These are phyloP conservation scores for Astatotilapia flaviijosephi DNA, from an alignment of 2,113 vertebrate species.

Conservation along the genomic window DNA sequence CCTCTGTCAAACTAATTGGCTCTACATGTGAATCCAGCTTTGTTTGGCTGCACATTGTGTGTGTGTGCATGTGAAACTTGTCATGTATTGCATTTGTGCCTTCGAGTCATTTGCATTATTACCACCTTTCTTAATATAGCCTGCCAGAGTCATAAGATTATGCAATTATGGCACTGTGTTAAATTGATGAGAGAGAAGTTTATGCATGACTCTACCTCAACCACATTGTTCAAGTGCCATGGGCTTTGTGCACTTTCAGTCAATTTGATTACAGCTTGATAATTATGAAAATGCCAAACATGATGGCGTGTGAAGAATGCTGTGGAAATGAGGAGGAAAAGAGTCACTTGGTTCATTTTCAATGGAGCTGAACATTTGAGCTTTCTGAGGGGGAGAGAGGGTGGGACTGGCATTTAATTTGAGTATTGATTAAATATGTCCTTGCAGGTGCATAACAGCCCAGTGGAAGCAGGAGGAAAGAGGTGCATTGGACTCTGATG, in stretches of 20 bases:
- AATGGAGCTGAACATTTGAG: background rate
- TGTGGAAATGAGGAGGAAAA: background rate
- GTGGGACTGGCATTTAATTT: background rate
- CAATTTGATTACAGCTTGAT: background rate
- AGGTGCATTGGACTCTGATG: background rate
- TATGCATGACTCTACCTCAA: background rate
- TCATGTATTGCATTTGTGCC: background rate
- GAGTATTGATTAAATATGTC: background rate
- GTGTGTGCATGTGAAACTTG: background rate
- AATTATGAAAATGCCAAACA: slow-evolving; percentile 1
- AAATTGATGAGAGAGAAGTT: slow-evolving; percentile 1
- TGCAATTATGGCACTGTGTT: slow-evolving; percentile 15
- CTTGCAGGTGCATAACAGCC: background rate
- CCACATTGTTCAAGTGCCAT: background rate
- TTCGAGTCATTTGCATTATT: slow-evolving; percentile 16
- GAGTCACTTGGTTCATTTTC: background rate
- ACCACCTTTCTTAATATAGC: slow-evolving; percentile 35
- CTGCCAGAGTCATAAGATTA: slow-evolving; percentile 9
- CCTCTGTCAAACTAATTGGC: slow-evolving; percentile 51
- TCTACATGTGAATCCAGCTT: slow-evolving; percentile 6
- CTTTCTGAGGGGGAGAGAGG: background rate
- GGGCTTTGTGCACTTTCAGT: background rate
- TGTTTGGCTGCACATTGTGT: background rate
- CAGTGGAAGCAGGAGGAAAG: background rate
- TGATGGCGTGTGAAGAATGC: background rate